phyloP scores from a whole-genome alignment of 2,113 vertebrate genomes.

The Pongo pygmaeus region DNA sequence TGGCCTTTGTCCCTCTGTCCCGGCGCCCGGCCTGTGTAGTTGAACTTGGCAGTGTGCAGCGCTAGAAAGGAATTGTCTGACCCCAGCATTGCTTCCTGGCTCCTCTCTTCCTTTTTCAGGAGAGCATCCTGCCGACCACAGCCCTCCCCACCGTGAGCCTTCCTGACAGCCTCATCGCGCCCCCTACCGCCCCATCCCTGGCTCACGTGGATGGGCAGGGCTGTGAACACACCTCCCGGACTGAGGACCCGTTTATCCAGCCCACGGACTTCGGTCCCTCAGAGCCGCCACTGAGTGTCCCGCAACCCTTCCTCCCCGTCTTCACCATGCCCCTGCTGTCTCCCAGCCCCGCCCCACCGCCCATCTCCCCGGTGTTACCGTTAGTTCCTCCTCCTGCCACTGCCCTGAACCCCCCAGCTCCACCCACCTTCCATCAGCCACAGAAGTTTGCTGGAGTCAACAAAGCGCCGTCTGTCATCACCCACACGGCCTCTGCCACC shows the following conservation, averaged over 20 bases:
- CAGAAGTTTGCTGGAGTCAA: conserved; percentile 77
- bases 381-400: conserved; percentile 76
- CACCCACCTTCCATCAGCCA: conserved; percentile 74
- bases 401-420: conserved; percentile 64
- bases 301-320: conserved; percentile 81
- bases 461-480: conserved; percentile 86
- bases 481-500: conserved; percentile 89
- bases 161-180: conserved; percentile 81
- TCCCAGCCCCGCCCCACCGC: conserved; percentile 67
- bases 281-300: conserved; percentile 61
- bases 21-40: fast-evolving
- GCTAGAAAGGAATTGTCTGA: background rate
- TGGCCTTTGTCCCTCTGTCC: background rate
- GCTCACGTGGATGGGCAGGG: conserved; percentile 58
- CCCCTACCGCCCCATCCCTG: conserved; percentile 80
- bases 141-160: conserved; percentile 80
- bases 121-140: conserved; percentile 82
- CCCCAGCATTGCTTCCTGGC: background rate
- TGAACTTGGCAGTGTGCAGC: too few relatives aligned
- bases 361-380: conserved; percentile 71
- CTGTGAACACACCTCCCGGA: conserved; percentile 26
- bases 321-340: conserved; percentile 80
- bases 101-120: conserved; percentile 79
- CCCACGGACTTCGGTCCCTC: conserved; percentile 78
- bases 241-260: conserved; percentile 78